A percentile compares a stretch with the other conserved stretches of the same genome.
Conservation (phyloP, 2,888 invertebrate species). For the Dryadula phaetusa region DNA sequence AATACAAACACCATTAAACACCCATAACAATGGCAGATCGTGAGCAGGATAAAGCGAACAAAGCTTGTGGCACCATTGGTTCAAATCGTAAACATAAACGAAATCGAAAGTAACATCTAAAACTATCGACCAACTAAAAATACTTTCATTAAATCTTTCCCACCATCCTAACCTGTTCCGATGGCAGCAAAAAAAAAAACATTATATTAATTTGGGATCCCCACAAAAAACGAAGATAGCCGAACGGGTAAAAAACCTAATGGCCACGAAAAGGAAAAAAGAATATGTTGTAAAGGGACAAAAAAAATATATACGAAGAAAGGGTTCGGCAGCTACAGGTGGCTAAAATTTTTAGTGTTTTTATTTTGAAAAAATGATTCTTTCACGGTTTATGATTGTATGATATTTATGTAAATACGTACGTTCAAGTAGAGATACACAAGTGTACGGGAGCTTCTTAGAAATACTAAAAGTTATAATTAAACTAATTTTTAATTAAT, state of each 20-base stretch:
- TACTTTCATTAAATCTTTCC: constrained; percentile 81
- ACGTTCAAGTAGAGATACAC: background rate
- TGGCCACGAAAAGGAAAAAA: constrained; percentile 78
- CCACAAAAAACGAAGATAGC: constrained; percentile 81
- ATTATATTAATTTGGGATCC: constrained; percentile 83
- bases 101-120: constrained; percentile 73
- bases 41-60: constrained; percentile 30
- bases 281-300: constrained; percentile 60
- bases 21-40: constrained; percentile 32
- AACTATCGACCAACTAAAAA: constrained; percentile 63
- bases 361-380: constrained; percentile 38
- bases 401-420: constrained; percentile 3
- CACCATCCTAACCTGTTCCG: constrained; percentile 72
- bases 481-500: too few relatives aligned
- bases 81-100: constrained; percentile 47
- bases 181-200: constrained; percentile 70
- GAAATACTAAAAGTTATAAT: too few relatives aligned
- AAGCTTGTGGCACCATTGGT: constrained; percentile 24
- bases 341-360: constrained; percentile 54
- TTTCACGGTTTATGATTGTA: constrained; percentile 16
- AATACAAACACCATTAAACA: constrained; percentile 25
- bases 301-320: constrained; percentile 65
- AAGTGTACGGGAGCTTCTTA: too few relatives aligned
- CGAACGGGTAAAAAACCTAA: constrained; percentile 78
- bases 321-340: constrained; percentile 73